Evolutionary conservation across 2,797 vertebrate genomes (phyloP).

Genomic region (Bovichtus diacanthus): DNA sequence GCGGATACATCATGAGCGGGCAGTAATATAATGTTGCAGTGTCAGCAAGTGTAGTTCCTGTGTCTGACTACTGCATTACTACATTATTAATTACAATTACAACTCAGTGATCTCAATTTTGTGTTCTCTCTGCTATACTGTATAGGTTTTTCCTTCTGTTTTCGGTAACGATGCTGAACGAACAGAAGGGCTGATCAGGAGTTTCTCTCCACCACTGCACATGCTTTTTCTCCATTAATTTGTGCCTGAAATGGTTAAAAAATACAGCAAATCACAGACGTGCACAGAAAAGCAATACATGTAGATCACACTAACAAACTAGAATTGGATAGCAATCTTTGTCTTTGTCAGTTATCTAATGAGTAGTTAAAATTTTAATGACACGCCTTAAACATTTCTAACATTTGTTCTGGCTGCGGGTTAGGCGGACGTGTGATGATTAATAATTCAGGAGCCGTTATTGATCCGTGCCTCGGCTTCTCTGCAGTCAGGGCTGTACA

Average conservation of each 20-base stretch:
- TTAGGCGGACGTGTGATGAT: conserved; percentile 52
- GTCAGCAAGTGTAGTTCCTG: conserved; percentile 46
- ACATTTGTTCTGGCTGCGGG: conserved; percentile 27
- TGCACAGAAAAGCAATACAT: neutral
- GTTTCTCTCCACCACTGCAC: conserved; percentile 13
- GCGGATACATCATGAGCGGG: conserved; percentile 25
- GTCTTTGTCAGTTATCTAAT: neutral
- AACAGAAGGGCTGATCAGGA: conserved; percentile 8
- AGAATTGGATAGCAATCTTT: neutral
- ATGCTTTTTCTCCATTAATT: conserved; percentile 35
- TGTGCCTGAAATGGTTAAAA: conserved; percentile 4
- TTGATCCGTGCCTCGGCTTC: conserved; percentile 73
- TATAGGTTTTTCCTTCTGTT: neutral
- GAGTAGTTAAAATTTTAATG: conserved; percentile 19
- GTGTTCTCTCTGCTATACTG: neutral
- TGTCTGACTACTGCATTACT: conserved; percentile 15
- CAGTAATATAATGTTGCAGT: conserved; percentile 31
- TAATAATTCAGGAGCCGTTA: conserved; percentile 82
- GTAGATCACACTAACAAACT: neutral
- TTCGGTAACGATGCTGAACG: conserved; percentile 18
- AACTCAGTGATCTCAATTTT: conserved; percentile 14
- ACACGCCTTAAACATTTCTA: conserved; percentile 12
- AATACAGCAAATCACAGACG: neutral
- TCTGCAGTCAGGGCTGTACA: conserved; percentile 62
- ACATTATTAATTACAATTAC: conserved; percentile 13